Conservation (phyloP, 2,113 vertebrate genomes). For the Charadrius vociferus region DNA sequence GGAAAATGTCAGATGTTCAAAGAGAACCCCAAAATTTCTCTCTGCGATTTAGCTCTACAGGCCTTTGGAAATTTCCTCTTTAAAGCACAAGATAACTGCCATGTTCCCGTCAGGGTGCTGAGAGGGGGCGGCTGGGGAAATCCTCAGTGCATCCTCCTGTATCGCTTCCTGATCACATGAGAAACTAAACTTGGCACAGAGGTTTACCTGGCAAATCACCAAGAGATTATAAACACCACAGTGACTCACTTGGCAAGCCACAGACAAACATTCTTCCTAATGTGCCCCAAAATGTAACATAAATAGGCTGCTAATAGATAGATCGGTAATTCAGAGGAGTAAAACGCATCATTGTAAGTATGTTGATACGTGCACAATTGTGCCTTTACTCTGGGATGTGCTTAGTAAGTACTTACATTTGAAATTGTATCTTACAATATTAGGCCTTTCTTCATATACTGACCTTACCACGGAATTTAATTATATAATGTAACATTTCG, state of each 20-base stretch:
- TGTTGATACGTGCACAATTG: rapidly evolving
- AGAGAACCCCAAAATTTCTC: background rate
- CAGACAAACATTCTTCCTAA: background rate
- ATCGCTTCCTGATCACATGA: background rate
- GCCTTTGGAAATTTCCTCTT: background rate
- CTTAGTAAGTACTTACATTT: background rate
- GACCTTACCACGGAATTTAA: background rate
- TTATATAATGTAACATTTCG: background rate
- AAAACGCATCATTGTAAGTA: background rate
- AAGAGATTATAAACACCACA: background rate
- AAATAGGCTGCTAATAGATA: background rate
- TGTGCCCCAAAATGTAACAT: background rate
- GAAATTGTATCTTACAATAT: background rate
- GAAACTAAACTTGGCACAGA: background rate
- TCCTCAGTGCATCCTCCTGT: background rate
- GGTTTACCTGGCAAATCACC: background rate
- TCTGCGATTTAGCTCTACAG: background rate
- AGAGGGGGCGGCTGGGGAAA: background rate
- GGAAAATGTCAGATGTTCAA: background rate
- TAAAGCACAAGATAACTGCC: background rate
- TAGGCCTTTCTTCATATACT: rapidly evolving
- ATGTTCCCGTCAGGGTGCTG: background rate
- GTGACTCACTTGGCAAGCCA: constrained; percentile 21
- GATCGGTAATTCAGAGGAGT: background rate
- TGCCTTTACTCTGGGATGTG: background rate